These are phyloP conservation scores for Lingula anatina DNA, from an alignment of 2,888 invertebrate species.

Conservation along the genomic window DNA sequence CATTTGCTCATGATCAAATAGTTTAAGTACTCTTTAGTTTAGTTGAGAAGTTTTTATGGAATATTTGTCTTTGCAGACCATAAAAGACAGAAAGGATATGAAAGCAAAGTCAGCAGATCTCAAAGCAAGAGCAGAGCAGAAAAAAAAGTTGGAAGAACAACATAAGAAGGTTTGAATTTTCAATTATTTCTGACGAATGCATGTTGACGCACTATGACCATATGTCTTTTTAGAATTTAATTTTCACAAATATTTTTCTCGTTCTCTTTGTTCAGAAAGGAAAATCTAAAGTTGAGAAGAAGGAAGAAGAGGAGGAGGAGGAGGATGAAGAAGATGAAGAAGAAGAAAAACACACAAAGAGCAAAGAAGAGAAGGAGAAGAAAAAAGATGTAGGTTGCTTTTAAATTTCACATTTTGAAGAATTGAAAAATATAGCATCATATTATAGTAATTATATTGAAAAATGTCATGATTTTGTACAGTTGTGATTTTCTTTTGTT, in stretches of 20 bases:
- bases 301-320: conserved; percentile 14
- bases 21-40: too few relatives aligned
- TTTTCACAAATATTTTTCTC: not conserved
- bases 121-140: too few relatives aligned
- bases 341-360: conserved; percentile 6
- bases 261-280: conserved; percentile 5
- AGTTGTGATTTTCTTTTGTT: not conserved
- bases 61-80: too few relatives aligned
- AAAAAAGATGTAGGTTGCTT: conserved; percentile 2
- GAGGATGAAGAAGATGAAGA: conserved; percentile 8
- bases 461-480: not conserved
- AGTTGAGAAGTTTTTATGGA: too few relatives aligned
- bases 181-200: too few relatives aligned
- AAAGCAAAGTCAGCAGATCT: not conserved
- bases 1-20: too few relatives aligned
- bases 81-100: too few relatives aligned
- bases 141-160: conserved; percentile 8
- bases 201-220: not conserved
- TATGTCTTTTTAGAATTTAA: not conserved
- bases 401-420: not conserved
- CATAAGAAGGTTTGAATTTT: conserved; percentile 10
- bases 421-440: not conserved
- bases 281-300: conserved; percentile 10
- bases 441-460: not conserved
- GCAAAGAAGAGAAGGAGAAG: conserved; percentile 2